Evolutionary conservation across 2,797 vertebrate species (phyloP), one percentile per base, ranked within the genome.

Genomic region (Propithecus deckenii): DNA sequence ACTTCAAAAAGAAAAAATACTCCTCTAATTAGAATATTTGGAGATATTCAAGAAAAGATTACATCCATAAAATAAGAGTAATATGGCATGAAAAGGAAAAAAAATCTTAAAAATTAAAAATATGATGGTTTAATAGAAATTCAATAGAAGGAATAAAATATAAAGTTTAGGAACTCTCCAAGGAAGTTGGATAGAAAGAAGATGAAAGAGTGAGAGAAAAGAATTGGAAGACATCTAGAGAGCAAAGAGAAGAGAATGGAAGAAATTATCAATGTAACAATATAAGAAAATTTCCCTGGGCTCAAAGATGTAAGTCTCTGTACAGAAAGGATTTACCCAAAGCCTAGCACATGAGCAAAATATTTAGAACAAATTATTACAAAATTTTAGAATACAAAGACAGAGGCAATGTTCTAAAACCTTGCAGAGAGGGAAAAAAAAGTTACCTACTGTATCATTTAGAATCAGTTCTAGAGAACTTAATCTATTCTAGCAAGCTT

Each of bases 81-180:
- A 1, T 43, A 38, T 83, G 20, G 7, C 50, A 18, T 83, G n/a
- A 69, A 79, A 80, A 91, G 23, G 28, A 87, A 71, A 12, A 18
- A 55, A 89, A 89, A 83, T 86, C 22, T 48, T 23, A 67, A 41
- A 89, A 72, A 86, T 95, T 57, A 74, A 95, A 93, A 91, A 52
- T 59, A 35, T 1, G 13, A 59, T 79, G 35, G 15, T 32, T 81
- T 22, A 69, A 83, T 69, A 83, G 41, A 87, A 72, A 48, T 65
- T 94, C 38, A 55, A 28, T 28, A 83, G 46, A 57, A 87, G 13
- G 23, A 67, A 89, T 90, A 90, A 78, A 72, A 80, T 52, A 38
- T 35, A 67, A 78, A 38, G 28, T 63, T 80, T 75, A 91, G 32
- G 32, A 75, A 83, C 28, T 23, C 43, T 81, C 35, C 1, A 43